These are phyloP conservation scores for Staurois parvus DNA, from an alignment of 2,797 vertebrate species.

Conservation along the genomic window DNA sequence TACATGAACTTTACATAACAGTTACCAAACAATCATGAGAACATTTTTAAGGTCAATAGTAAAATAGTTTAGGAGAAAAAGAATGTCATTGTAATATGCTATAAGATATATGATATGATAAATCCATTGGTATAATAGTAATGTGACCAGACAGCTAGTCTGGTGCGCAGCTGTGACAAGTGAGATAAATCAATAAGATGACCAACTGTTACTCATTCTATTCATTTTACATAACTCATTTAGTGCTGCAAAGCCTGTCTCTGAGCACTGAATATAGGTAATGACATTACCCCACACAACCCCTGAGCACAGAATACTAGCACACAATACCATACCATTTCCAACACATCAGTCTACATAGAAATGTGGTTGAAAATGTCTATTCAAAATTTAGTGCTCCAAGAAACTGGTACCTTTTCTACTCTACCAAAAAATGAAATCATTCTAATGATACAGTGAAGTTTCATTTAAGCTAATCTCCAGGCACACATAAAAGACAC, in stretches of 20 bases:
- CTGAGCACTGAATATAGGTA: constrained; percentile 47
- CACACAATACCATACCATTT: background rate
- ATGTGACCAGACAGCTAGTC: constrained; percentile 55
- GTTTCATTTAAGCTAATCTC: background rate
- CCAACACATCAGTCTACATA: background rate
- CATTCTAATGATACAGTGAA: background rate
- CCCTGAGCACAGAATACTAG: constrained; percentile 2
- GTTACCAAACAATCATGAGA: constrained; percentile 7
- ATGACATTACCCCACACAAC: constrained; percentile 42
- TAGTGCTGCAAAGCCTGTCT: constrained; percentile 53
- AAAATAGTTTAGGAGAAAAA: constrained; percentile 12
- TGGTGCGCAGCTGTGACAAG: constrained; percentile 60
- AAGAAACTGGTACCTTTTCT: background rate
- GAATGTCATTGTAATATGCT: constrained; percentile 30
- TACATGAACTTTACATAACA: constrained; percentile 17
- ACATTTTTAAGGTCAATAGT: constrained; percentile 5
- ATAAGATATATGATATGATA: constrained; percentile 51
- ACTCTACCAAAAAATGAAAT: background rate
- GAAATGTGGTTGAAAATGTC: background rate
- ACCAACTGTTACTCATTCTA: constrained; percentile 55
- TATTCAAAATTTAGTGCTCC: background rate
- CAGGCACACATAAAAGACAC: too few relatives aligned
- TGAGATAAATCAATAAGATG: constrained; percentile 59
- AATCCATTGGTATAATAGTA: constrained; percentile 56
- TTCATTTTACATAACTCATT: constrained; percentile 62